Percentiles rank a stretch among this genome's conserved stretches.
Conservation (phyloP, 2,797 vertebrate genomes). For the Trachurus trachurus region DNA sequence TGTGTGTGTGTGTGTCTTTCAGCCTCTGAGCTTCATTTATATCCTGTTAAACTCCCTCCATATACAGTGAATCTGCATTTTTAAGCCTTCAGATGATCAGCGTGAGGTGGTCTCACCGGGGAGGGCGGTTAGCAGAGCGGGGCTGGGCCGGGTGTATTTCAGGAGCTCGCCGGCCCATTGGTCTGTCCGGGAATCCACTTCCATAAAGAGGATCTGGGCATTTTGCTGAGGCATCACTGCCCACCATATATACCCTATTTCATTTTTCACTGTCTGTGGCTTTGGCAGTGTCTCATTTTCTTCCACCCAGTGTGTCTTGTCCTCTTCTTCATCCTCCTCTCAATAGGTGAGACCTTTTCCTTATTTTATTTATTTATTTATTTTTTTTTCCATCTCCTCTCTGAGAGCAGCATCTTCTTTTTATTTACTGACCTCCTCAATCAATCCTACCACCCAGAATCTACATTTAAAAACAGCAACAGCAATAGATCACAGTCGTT, state of each 20-base stretch:
- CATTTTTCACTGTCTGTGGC: constrained; percentile 76
- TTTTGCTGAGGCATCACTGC: constrained; percentile 80
- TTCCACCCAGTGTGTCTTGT: constrained; percentile 73
- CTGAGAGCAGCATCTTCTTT: constrained; percentile 51
- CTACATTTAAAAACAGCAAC: neutral
- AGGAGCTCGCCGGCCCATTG: constrained; percentile 83
- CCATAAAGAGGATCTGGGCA: constrained; percentile 83
- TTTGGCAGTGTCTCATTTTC: constrained; percentile 77
- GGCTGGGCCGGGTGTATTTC: constrained; percentile 82
- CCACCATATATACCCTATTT: constrained; percentile 84
- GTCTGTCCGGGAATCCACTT: constrained; percentile 79
- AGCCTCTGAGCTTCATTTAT: neutral
- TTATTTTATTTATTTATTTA: neutral
- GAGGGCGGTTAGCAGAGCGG: constrained; percentile 44
- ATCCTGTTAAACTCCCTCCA: neutral
- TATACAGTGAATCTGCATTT: constrained; percentile 11
- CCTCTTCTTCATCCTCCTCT: constrained; percentile 74
- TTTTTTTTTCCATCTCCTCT: constrained; percentile 10
- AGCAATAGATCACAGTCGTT: neutral
- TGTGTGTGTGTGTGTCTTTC: too few relatives aligned
- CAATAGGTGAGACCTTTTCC: constrained; percentile 71
- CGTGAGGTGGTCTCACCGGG: constrained; percentile 10
- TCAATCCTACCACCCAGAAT: too few relatives aligned
- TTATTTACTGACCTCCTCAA: too few relatives aligned
- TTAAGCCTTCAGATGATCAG: constrained; percentile 17